Base-by-base conservation (phyloP, 2,797 vertebrate genomes). In the Gymnodraco acuticeps region DNA sequence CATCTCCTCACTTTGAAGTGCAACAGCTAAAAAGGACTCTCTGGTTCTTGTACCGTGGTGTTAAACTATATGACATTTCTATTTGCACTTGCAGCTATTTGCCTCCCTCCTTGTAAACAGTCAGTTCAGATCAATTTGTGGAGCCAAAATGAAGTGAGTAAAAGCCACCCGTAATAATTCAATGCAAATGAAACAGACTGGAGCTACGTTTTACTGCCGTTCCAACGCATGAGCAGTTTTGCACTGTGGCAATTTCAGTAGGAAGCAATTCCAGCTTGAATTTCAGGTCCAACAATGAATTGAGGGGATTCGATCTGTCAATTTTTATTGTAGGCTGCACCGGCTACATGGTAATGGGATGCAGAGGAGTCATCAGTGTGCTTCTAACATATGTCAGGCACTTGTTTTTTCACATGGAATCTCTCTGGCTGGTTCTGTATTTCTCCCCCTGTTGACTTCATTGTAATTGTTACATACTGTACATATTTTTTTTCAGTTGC, bases 261-360 rank as follows among this genome's bases (percentile, higher is more conserved):
- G 64, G 75, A 84, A 62, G 71, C 73, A 68, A 83, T 87, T 87
- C 81, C 66, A 64, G 72, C 73, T 75, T 58, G 56, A 81, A 70
- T 78, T 81, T 83, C 52, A 63, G 66, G 60, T 70, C 55, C 62
- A 71, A 70, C 65, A 46, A 60, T 70, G 68, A 80, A 76, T 73
- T 2, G 70, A 65, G 17, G 51, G 60, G 72, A 70, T 77, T 69
- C 65, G 64, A 64, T 70, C 75, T 54, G 77, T 71, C 64, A 20
- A n/a, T 77, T 70, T 79, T 72, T 74, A 70, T 66, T 51, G 64
- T 31, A 27, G 53, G 51, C 62, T 6, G 41, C 73, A 5, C 33
- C 9, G 23, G 31, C 12, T 52, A 68, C 16, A 17, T 68, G 62
- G 58, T 77, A 76, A 70, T 69, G 72, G 59, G 61, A 61, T 75